Evolutionary conservation across 2,888 invertebrate species (phyloP).

Genomic region (Oxyscelio sp.): DNA sequence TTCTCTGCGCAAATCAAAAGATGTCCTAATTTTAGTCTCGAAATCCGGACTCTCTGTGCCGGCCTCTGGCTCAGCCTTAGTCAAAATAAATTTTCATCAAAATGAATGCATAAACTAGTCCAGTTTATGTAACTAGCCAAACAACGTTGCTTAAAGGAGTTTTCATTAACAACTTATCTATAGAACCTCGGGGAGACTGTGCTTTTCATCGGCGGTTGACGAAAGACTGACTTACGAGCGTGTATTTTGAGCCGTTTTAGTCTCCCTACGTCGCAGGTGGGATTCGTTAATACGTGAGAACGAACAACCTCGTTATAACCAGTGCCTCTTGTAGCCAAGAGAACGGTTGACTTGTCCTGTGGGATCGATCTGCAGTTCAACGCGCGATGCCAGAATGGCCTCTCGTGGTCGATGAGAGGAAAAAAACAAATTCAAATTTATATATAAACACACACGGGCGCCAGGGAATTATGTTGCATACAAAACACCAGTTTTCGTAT

Average conservation of each 20-base stretch:
- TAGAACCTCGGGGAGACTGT: constrained; percentile 43
- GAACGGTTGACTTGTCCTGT: constrained; percentile 64
- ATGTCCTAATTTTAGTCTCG: constrained; percentile 48
- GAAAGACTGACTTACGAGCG: constrained; percentile 56
- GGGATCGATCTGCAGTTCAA: constrained; percentile 64
- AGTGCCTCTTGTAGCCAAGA: constrained; percentile 54
- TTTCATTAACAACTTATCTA: no score
- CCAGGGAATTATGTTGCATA: constrained; percentile 16
- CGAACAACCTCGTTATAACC: constrained; percentile 75
- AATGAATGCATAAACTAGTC: constrained; percentile 52
- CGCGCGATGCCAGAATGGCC: constrained; percentile 40
- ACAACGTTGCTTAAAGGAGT: no score
- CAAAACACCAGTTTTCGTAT: no score
- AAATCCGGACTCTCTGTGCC: not conserved
- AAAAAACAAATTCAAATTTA: constrained; percentile 51
- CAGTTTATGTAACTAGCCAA: constrained; percentile 39
- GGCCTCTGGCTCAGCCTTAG: not conserved
- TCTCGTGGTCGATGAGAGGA: constrained; percentile 36
- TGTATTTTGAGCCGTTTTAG: constrained; percentile 71
- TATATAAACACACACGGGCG: constrained; percentile 34
- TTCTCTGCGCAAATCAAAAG: constrained; percentile 38
- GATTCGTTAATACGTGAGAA: constrained; percentile 75
- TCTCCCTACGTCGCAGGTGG: constrained; percentile 67
- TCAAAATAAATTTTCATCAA: constrained; percentile 52
- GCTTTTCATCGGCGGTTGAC: constrained; percentile 64